phyloP scores from a whole-genome alignment of 2,888 invertebrate species.

The Idaea straminata region DNA sequence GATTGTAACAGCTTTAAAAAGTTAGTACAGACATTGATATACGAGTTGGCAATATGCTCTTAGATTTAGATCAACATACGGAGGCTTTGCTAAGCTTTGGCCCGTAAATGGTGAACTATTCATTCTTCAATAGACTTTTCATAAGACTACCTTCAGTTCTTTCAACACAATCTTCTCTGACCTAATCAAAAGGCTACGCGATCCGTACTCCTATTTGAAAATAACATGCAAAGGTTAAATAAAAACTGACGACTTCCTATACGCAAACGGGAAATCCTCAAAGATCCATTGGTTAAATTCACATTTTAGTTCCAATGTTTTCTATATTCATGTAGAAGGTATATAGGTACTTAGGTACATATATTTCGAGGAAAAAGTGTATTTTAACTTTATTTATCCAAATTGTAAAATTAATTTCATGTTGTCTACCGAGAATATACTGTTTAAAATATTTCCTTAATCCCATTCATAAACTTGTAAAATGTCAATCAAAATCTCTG shows the following conservation, averaged over 20 bases:
- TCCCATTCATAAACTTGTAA: background rate
- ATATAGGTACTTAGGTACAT: background rate
- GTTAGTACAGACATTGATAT: constrained; percentile 41
- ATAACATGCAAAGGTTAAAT: constrained; percentile 19
- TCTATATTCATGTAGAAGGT: background rate
- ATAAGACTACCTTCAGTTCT: constrained; percentile 64
- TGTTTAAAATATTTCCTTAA: background rate
- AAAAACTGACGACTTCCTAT: background rate
- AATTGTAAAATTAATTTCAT: background rate
- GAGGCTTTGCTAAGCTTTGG: constrained; percentile 67
- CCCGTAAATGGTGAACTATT: constrained; percentile 74
- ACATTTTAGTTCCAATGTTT: background rate
- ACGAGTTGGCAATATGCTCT: constrained; percentile 49
- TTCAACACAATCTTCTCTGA: constrained; percentile 11
- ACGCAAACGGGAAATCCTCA: background rate
- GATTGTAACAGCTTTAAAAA: constrained; percentile 28
- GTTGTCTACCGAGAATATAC: background rate
- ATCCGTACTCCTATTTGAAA: constrained; percentile 20
- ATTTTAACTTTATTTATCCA: background rate
- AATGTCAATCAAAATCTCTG: constrained; percentile 3
- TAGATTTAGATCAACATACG: constrained; percentile 72
- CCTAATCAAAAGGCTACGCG: constrained; percentile 18
- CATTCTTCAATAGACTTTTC: constrained; percentile 68
- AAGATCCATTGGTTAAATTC: background rate
- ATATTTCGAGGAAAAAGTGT: background rate